phyloP scores from a whole-genome alignment of 2,113 vertebrate species.

The Sitta europaea region DNA sequence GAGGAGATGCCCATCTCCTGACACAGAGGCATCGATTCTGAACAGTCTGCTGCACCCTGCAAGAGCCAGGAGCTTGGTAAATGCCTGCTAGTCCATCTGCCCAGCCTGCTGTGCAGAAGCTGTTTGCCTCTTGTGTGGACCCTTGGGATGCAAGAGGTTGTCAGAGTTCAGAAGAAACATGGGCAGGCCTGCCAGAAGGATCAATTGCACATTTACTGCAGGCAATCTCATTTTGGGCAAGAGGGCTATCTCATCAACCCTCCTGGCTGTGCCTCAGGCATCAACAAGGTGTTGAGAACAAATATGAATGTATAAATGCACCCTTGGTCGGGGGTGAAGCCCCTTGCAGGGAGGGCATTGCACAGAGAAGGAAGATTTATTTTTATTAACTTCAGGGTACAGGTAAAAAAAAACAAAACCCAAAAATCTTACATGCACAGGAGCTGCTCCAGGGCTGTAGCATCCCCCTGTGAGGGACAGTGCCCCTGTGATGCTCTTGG shows the following conservation, averaged over 20 bases:
- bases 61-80: neutral
- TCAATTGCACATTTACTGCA: neutral
- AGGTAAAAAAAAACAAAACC: neutral
- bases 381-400: neutral
- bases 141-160: neutral
- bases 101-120: neutral
- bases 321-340: neutral
- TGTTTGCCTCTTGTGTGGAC: neutral
- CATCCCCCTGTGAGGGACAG: neutral
- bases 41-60: fast-evolving
- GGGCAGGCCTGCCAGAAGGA: neutral
- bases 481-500: fast-evolving
- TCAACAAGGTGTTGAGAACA: neutral
- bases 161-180: neutral
- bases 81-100: neutral
- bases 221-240: neutral
- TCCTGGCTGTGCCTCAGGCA: neutral
- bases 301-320: neutral
- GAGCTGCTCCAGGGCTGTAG: neutral
- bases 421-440: neutral
- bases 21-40: neutral
- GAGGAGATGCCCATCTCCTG: too few relatives aligned
- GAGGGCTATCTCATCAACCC: neutral
- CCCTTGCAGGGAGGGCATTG: neutral
- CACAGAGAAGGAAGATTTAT: neutral